These are phyloP conservation scores for Allolobophora icterica DNA, from an alignment of 2,888 invertebrate species.

Conservation along the genomic window DNA sequence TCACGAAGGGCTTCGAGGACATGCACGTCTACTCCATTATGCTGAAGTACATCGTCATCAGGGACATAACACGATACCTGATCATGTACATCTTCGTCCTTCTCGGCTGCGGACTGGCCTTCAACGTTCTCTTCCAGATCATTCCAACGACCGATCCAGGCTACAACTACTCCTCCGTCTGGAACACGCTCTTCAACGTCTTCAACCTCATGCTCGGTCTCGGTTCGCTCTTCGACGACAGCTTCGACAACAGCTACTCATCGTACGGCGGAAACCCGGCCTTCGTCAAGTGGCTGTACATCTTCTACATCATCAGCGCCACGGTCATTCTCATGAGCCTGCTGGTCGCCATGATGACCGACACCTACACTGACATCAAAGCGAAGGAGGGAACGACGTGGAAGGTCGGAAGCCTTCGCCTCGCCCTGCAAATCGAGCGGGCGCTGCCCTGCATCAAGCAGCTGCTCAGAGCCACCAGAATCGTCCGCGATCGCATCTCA, in stretches of 20 bases:
- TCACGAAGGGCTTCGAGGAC: constrained; percentile 59
- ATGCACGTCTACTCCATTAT: constrained; percentile 62
- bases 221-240: constrained; percentile 54
- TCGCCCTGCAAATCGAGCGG: constrained; percentile 53
- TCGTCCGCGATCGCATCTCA: constrained; percentile 35
- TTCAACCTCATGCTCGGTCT: constrained; percentile 64
- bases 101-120: constrained; percentile 60
- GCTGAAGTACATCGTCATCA: constrained; percentile 60
- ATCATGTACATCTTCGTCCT: constrained; percentile 61
- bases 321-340: constrained; percentile 52
- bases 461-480: constrained; percentile 36
- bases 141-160: constrained; percentile 44
- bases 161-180: constrained; percentile 50
- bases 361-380: constrained; percentile 55
- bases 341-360: constrained; percentile 54
- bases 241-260: constrained; percentile 50
- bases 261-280: constrained; percentile 48
- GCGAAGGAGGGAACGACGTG: constrained; percentile 56
- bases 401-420: constrained; percentile 59
- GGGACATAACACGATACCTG: constrained; percentile 59
- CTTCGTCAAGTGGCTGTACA: constrained; percentile 54
- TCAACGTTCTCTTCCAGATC: constrained; percentile 58
- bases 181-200: constrained; percentile 56
- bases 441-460: constrained; percentile 41
- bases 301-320: constrained; percentile 57